Percentiles rank a stretch among this genome's conserved stretches.
These are phyloP conservation scores for Phymatocera aterrima DNA, from an alignment of 2,888 invertebrate genomes.

Conservation along the genomic window DNA sequence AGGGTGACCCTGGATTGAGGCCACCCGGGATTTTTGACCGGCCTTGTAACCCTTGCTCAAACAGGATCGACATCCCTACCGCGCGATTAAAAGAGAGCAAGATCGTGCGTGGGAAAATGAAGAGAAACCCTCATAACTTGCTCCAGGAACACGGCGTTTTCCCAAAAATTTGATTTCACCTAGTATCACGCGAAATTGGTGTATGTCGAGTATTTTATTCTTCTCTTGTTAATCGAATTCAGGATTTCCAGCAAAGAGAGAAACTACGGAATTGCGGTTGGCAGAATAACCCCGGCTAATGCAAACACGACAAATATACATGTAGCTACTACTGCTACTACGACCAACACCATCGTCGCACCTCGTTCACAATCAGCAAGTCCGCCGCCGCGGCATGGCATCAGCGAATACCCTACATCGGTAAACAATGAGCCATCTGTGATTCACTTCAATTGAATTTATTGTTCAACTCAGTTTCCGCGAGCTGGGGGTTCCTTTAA, in stretches of 20 bases:
- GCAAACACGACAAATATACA: not conserved
- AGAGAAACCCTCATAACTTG: not conserved
- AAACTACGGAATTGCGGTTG: not conserved
- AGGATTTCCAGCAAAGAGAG: conserved; percentile 13
- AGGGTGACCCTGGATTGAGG: too few species aligned
- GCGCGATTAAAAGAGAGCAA: too few species aligned
- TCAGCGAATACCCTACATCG: conserved; percentile 28
- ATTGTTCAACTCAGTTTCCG: conserved; percentile 26
- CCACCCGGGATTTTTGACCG: too few species aligned
- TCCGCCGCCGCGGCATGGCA: not conserved
- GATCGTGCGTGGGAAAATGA: too few species aligned
- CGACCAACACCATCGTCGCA: not conserved
- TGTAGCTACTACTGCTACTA: too few species aligned
- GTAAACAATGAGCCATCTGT: conserved; percentile 50
- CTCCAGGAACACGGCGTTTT: too few species aligned
- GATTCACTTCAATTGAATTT: conserved; percentile 52
- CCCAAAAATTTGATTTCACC: too few species aligned
- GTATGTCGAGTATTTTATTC: too few species aligned
- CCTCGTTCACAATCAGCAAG: not conserved
- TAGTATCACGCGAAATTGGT: too few species aligned
- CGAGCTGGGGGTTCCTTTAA: conserved; percentile 9
- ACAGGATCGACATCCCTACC: too few species aligned
- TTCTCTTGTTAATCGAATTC: conserved; percentile 20
- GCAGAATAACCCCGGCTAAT: not conserved
- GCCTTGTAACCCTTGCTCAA: too few species aligned